These are phyloP conservation scores for Lapara coniferarum DNA, from an alignment of 2,888 invertebrate species.

Conservation along the genomic window DNA sequence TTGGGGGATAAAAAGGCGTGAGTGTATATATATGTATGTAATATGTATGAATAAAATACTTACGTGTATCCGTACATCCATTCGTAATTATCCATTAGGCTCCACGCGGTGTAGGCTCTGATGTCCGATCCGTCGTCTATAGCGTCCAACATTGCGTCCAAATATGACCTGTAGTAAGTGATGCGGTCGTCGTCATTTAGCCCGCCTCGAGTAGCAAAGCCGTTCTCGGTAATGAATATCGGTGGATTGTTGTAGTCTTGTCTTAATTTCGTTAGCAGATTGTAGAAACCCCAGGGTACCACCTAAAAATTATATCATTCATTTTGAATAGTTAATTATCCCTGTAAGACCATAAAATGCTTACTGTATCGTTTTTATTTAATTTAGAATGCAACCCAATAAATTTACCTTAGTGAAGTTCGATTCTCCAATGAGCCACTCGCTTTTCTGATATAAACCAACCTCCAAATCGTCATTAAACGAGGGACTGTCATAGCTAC, in stretches of 20 bases:
- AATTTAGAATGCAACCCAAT: no score
- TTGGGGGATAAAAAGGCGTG: no score
- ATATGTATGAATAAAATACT: no score
- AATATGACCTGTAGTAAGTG: conserved; percentile 60
- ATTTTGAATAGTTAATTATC: no score
- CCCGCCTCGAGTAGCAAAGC: conserved; percentile 54
- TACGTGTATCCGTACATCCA: conserved; percentile 83
- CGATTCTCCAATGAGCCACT: conserved; percentile 43
- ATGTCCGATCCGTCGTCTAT: conserved; percentile 71
- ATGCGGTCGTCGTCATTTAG: conserved; percentile 69
- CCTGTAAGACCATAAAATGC: no score
- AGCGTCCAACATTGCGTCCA: conserved; percentile 68
- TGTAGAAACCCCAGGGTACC: conserved; percentile 82
- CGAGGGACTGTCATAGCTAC: conserved; percentile 43
- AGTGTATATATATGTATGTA: no score
- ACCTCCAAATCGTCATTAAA: conserved; percentile 44
- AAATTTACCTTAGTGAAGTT: conserved; percentile 35
- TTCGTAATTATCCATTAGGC: conserved; percentile 86
- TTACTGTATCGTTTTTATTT: no score
- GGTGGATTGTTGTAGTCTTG: conserved; percentile 76
- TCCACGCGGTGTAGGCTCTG: conserved; percentile 83
- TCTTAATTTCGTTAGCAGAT: conserved; percentile 75
- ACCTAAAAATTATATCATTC: conserved; percentile 33
- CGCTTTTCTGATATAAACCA: conserved; percentile 36
- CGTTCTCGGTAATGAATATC: conserved; percentile 84